Conservation (phyloP, 2,113 vertebrate species). For the Leptobrachium ailaonicum region DNA sequence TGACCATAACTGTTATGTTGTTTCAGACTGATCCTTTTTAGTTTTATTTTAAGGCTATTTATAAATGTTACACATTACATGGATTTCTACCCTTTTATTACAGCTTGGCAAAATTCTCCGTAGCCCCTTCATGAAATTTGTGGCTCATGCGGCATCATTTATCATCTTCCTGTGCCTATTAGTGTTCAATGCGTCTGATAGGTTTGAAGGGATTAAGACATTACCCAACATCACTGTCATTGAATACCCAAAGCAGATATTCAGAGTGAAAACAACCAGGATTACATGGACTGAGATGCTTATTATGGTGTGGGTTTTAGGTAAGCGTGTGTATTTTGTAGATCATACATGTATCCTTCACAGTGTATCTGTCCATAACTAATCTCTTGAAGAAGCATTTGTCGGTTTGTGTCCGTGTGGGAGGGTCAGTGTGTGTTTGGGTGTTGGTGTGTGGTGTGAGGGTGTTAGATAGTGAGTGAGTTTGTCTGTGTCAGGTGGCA, state of each 20-base stretch:
- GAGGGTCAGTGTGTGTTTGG: no score
- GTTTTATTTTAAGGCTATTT: no score
- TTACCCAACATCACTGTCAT: slow-evolving; percentile 81
- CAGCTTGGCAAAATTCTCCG: slow-evolving; percentile 83
- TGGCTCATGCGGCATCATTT: slow-evolving; percentile 86
- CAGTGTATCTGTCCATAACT: no score
- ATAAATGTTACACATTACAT: not conserved
- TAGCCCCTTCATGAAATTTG: slow-evolving; percentile 91
- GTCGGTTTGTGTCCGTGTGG: no score
- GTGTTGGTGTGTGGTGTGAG: no score
- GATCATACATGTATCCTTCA: no score
- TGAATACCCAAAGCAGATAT: slow-evolving; percentile 85
- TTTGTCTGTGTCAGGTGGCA: no score
- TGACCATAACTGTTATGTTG: no score
- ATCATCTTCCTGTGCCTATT: slow-evolving; percentile 88
- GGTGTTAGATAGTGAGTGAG: no score
- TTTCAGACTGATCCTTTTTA: no score
- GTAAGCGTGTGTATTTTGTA: slow-evolving; percentile 57
- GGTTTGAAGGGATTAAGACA: slow-evolving; percentile 81
- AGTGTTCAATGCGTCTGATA: slow-evolving; percentile 86
- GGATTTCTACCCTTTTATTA: slow-evolving; percentile 45
- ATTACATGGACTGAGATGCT: slow-evolving; percentile 88
- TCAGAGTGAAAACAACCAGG: slow-evolving; percentile 84
- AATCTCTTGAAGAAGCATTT: no score
- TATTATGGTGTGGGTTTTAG: slow-evolving; percentile 89